Conservation (phyloP, 2,113 vertebrate genomes). For the Cinclus mexicanus region DNA sequence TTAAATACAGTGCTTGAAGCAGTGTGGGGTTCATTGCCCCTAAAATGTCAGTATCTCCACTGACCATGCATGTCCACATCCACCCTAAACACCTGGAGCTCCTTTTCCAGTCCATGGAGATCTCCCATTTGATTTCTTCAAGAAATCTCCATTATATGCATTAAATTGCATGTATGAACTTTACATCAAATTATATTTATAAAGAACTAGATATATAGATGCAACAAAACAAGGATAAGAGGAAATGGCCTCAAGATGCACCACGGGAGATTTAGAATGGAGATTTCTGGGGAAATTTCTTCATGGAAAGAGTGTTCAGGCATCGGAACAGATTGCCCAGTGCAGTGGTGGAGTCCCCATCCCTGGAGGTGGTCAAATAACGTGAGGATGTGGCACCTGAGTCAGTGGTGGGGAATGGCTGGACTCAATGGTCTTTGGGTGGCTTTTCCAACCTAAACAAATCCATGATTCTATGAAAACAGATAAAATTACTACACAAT, state of each 20-base stretch:
- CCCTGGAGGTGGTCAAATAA: background rate
- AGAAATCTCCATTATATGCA: background rate
- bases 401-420: background rate
- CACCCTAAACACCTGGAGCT: background rate
- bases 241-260: background rate
- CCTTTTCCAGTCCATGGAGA: background rate
- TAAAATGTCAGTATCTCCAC: background rate
- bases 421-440: background rate
- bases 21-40: background rate
- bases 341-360: background rate
- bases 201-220: background rate
- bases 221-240: background rate
- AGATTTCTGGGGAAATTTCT: background rate
- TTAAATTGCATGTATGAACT: background rate
- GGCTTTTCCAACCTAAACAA: background rate
- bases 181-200: background rate
- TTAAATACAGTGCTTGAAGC: background rate
- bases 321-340: background rate
- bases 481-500: background rate
- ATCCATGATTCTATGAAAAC: background rate
- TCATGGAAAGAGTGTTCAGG: background rate
- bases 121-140: background rate
- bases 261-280: background rate
- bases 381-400: background rate
- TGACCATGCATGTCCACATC: background rate